Percentiles rank a stretch among this genome's conserved stretches.
Evolutionary conservation across 1,140 invertebrate species (phyloP).

Genomic region (Venustaconcha ellipsiformis): DNA sequence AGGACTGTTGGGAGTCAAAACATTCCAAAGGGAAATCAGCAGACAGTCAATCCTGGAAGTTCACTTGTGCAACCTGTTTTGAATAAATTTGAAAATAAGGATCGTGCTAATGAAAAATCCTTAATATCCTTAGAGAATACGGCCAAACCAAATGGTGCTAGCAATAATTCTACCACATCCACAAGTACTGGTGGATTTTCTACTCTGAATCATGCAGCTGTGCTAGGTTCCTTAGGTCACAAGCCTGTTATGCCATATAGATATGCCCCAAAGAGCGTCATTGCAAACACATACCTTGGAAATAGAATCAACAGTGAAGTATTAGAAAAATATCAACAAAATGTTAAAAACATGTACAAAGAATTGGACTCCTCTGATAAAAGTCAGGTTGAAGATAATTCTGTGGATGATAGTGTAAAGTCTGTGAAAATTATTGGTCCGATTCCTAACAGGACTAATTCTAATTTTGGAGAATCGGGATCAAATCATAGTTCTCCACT

Average conservation of each 20-base stretch:
- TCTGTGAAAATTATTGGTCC: too few species aligned
- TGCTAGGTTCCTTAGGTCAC: not conserved
- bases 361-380: slow-evolving; percentile 3
- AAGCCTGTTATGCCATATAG: slow-evolving; percentile 45
- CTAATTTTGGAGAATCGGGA: not conserved
- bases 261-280: slow-evolving; percentile 67
- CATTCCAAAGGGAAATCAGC: too few species aligned
- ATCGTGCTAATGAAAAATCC: too few species aligned
- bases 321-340: slow-evolving; percentile 58
- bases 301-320: slow-evolving; percentile 46
- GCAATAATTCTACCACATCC: too few species aligned
- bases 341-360: slow-evolving; percentile 32
- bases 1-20: too few species aligned
- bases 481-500: slow-evolving; percentile 30
- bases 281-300: slow-evolving; percentile 67
- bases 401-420: too few species aligned
- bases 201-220: slow-evolving; percentile 29
- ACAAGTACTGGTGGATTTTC: slow-evolving; percentile 24
- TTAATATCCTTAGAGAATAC: too few species aligned
- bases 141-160: too few species aligned
- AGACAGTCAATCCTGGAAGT: too few species aligned
- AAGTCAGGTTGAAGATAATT: too few species aligned
- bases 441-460: slow-evolving; percentile 2
- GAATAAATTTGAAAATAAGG: too few species aligned
- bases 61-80: too few species aligned